Base-by-base conservation (phyloP, 2,797 vertebrate genomes). In the Protosalanx chinensis region DNA sequence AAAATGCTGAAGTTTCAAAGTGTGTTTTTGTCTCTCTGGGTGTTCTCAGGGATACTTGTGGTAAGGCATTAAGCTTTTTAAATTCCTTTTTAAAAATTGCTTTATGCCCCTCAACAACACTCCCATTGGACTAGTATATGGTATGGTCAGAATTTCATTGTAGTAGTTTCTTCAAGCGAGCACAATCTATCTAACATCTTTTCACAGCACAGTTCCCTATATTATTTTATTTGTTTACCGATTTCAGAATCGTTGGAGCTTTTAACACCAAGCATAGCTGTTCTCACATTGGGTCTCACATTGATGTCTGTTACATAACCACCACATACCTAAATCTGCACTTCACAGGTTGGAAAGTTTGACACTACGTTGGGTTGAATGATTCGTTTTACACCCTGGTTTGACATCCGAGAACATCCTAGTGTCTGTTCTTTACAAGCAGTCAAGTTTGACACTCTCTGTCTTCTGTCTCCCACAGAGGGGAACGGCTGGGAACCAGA, bases 1-100 rank as follows among this genome's bases (percentile, higher is more conserved):
- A 88, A 69, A 70, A 92, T 91, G 91, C 71, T 84, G 84, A 89
- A 58, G 80, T 82, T 72, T 84, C 81, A 90, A 87, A 76, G 59
- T 68, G 1, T 71, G 10, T 67, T 6, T 67, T 16, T 80, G 75
- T 70, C 76, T 67, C 66, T 88, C 70, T 72, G 76, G 51, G 29
- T 85, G 69, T 46, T 46, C 56, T 84, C 74, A 1, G 76, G 80
- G 79, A 80, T 88, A 35, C 71, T 85, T 51, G 77, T 81, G 89
- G 91, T 93, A 60, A 87, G 91, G 86, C 15, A 65, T 57, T 20
- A 33, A 1, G 51, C 32, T 62, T 10, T 32, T 35, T 5, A 20
- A 53, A 35, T 18, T 27, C 3, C 49, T 60, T 23, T 1, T 2
- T 46, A 13, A 3, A 10, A 32, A 32, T 5, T n/a, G 41, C 60